Conservation (phyloP, 2,113 vertebrate genomes). For the Hipposideros armiger region DNA sequence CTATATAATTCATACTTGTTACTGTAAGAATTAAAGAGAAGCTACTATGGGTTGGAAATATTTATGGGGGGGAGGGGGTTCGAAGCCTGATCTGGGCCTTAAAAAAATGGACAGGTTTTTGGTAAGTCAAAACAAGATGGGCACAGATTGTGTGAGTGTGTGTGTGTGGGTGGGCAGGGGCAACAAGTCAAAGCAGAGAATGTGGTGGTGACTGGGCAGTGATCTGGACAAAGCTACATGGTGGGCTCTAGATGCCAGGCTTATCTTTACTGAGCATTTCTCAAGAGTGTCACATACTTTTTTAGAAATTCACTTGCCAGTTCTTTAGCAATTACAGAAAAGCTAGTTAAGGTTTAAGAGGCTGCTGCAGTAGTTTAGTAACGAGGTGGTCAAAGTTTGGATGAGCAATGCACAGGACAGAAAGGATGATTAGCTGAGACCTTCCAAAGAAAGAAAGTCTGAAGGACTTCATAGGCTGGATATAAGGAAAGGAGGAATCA, state of each 20-base stretch:
- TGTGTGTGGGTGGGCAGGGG: too few relatives aligned
- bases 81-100: background rate
- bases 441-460: slow-evolving; percentile 9
- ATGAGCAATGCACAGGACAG: background rate
- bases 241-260: background rate
- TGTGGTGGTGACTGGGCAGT: background rate
- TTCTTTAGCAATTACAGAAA: slow-evolving; percentile 41
- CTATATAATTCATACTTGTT: background rate
- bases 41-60: background rate
- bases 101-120: background rate
- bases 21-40: slow-evolving; percentile 11
- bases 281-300: background rate
- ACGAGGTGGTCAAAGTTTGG: background rate
- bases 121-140: background rate
- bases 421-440: background rate
- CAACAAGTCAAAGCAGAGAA: background rate
- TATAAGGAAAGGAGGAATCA: background rate
- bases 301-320: background rate
- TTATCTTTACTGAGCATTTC: slow-evolving; percentile 10
- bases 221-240: background rate
- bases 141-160: background rate
- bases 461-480: background rate
- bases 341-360: background rate
- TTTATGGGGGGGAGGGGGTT: accelerated
- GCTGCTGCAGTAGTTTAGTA: background rate